Base-by-base conservation (phyloP, 2,888 invertebrate species). In the Rosalia funebris region DNA sequence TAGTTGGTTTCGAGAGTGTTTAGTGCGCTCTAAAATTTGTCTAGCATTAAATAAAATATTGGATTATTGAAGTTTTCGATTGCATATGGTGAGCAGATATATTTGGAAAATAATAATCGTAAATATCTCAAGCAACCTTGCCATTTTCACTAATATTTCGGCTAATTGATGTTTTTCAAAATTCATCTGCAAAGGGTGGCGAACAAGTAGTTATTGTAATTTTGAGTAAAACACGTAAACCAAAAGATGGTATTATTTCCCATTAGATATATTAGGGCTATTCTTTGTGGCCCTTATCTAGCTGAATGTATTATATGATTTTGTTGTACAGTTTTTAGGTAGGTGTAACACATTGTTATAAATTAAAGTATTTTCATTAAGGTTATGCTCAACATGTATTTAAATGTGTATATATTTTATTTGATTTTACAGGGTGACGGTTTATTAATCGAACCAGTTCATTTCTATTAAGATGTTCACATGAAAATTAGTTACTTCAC, bases 241-340 rank as follows among this genome's bases (percentile, higher is more conserved):
- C 7, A 7, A 25, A 5, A 7, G 3, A 25, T 5, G 25, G 3
- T 25, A 25, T 25, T 25, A 25, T 25, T 25, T 25, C 4, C 25
- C n/a, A 5, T 25, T 7, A 25, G 25, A 25, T 25, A 7, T 25
- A 25, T 25, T 7, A 25, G 25, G 7, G 25, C 7, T 25, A 5
- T 25, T 5, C 7, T 3, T 25, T 48, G 20, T 34, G 11, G 45
- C 36, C 37, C 25, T 39, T 37, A 32, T 39, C 31, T 34, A 42
- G 52, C 52, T 52, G 36, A 58, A 45, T 58, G 58, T 59, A 54
- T 53, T 15, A 25, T 25, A 47, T 11, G 47, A 25, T 52, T 59
- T 54, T 47, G 41, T 54, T 59, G 59, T 59, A 59, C 54, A 59
- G 54, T 59, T 46, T 31, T 48, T 59, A 59, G 54, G 54, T 54